These are phyloP conservation scores for Linnaemya vulpina DNA, from an alignment of 2,888 invertebrate genomes.

Conservation along the genomic window DNA sequence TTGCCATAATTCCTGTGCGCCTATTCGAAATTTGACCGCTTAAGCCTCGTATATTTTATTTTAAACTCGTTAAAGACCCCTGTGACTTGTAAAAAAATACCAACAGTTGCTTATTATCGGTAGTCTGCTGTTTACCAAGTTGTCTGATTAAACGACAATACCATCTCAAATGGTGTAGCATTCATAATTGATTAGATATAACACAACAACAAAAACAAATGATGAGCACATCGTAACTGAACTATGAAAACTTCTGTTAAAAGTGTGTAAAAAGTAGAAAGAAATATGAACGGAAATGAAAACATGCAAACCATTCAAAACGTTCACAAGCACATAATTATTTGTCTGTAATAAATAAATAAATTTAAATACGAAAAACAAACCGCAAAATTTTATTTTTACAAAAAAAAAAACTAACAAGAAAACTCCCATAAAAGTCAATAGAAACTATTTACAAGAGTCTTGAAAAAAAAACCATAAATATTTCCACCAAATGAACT, in stretches of 20 bases:
- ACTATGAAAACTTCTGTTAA: conserved; percentile 30
- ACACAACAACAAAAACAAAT: conserved; percentile 14
- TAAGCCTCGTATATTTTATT: too few species aligned
- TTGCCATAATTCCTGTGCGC: too few species aligned
- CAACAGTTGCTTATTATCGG: too few species aligned
- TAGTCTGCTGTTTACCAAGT: not conserved
- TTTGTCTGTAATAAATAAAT: not conserved
- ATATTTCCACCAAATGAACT: conserved; percentile 15
- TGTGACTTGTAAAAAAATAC: too few species aligned
- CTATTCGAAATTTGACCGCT: too few species aligned
- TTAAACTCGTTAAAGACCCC: too few species aligned
- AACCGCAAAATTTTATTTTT: conserved; percentile 37
- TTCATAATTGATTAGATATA: not conserved
- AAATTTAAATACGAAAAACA: conserved; percentile 31
- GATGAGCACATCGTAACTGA: conserved; percentile 40
- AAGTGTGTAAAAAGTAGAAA: conserved; percentile 36
- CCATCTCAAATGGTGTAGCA: not conserved
- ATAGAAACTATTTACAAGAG: conserved; percentile 41
- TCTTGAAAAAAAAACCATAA: conserved; percentile 10
- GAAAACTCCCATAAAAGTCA: conserved; percentile 50
- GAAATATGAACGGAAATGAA: conserved; percentile 35
- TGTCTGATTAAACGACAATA: not conserved
- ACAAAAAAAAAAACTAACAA: conserved; percentile 18
- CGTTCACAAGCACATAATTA: not conserved
- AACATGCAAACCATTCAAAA: conserved; percentile 32